Base-by-base conservation (phyloP, 2,888 invertebrate species). In the Chymomyza amoena region DNA sequence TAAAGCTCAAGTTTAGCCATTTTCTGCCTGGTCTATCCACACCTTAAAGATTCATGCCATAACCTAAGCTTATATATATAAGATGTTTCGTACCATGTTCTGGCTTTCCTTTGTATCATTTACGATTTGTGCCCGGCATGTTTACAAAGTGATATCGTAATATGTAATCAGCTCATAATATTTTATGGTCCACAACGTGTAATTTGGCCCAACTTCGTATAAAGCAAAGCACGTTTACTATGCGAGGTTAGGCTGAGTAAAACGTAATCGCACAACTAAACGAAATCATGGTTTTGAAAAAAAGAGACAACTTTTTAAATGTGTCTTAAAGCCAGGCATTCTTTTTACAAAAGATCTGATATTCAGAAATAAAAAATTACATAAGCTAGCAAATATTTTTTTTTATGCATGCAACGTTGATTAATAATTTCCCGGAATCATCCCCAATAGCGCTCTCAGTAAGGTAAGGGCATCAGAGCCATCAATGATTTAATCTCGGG, bases 181-280 rank as follows among this genome's bases (percentile, higher is more conserved):
- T 56, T 69, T 69, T 66, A 69, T 66, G 69, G 52, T 57, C 62
- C 69, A 45, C 69, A 62, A 60, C 62, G 57, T 66, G 62, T 62
- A 39, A 66, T 62, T 62, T 63, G 51, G 20, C 50, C 63, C 66
- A 52, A 54, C 32, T 51, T 45, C 39, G 39, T 45, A 10, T 45
- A 45, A 45, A 45, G 39, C 39, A 45, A 45, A 45, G 39, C 39
- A 10, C 6, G 1, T 7, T 13, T 13, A 13, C 13, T 45, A 4
- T 45, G 13, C 13, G 32, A 32, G 32, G 32, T 6, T 4, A 6
- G 6, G 32, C 9, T 32, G 32, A 32, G 9, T 32, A 32, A 32
- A 32, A 32, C 7, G 32, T 32, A 32, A 32, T 32, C 20, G 20
- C 20, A 20, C 20, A 20, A 20, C 2, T 20, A 20, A 20, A 20